Evolutionary conservation across 2,113 vertebrate genomes (phyloP).

Genomic region (Acrocephalus kingi): DNA sequence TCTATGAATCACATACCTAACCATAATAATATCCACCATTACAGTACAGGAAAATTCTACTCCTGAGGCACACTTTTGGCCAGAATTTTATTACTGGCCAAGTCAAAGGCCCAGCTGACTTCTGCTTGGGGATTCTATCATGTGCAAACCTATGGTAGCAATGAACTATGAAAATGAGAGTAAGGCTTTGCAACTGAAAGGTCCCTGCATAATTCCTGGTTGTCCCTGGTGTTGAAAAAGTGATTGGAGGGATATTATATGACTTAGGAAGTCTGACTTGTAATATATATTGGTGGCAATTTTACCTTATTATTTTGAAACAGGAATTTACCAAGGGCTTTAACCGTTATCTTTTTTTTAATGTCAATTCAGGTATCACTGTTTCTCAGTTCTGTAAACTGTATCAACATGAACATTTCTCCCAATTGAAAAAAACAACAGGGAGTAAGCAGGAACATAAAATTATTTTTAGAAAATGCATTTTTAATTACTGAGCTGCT

Average conservation of each 20-base stretch:
- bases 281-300: not conserved
- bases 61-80: not conserved
- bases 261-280: not conserved
- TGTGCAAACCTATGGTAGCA: not conserved
- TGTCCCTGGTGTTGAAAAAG: not conserved
- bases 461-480: slow-evolving; percentile 76
- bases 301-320: not conserved
- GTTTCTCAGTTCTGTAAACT: slow-evolving; percentile 1
- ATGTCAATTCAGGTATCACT: not conserved
- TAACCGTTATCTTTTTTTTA: not conserved
- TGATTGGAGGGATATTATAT: not conserved
- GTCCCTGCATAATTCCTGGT: not conserved
- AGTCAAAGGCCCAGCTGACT: not conserved
- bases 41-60: not conserved
- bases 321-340: not conserved
- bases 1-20: not conserved
- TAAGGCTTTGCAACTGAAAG: not conserved
- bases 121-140: not conserved
- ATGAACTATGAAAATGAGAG: not conserved
- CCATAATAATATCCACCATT: not conserved
- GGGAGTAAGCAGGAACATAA: slow-evolving; percentile 62
- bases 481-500: slow-evolving; percentile 81
- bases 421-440: slow-evolving; percentile 60
- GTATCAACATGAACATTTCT: slow-evolving; percentile 40
- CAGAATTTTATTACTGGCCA: not conserved